Evolutionary conservation across 2,888 invertebrate species (phyloP).

Genomic region (Drosophila flavopinicola): DNA sequence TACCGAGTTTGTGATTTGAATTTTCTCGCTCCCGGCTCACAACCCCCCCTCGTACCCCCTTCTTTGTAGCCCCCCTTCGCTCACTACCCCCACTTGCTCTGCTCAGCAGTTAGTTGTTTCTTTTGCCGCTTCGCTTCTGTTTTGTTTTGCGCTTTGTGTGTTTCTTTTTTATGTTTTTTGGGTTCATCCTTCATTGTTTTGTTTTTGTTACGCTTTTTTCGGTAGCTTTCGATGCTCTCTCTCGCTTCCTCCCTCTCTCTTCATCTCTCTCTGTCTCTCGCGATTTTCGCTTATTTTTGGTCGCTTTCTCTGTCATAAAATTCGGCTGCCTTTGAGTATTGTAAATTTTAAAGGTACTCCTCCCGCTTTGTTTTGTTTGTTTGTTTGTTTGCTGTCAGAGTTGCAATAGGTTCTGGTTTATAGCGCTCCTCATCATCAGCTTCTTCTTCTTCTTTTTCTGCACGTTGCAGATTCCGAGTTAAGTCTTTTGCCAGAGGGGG

Average conservation of each 20-base stretch:
- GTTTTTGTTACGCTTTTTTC: constrained; percentile 48
- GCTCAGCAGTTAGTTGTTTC: constrained; percentile 39
- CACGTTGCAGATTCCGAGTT: constrained; percentile 51
- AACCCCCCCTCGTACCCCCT: constrained; percentile 2
- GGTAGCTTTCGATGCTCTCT: constrained; percentile 31
- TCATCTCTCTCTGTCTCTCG: constrained; percentile 9
- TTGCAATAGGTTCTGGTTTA: constrained; percentile 47
- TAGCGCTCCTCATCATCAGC: no score
- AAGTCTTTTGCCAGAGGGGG: constrained; percentile 25
- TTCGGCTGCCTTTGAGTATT: constrained; percentile 58
- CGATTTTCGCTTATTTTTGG: constrained; percentile 53
- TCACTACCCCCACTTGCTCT: neutral
- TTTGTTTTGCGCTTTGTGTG: constrained; percentile 34
- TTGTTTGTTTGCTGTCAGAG: constrained; percentile 13
- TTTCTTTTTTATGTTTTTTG: constrained; percentile 30
- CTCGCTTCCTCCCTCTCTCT: no score
- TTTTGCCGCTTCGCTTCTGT: constrained; percentile 37
- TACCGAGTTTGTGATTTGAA: constrained; percentile 80
- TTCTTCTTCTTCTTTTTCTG: no score
- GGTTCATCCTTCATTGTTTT: constrained; percentile 66
- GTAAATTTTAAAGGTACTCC: constrained; percentile 57
- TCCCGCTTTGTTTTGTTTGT: constrained; percentile 14
- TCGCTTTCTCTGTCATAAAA: constrained; percentile 68
- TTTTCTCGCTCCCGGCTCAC: constrained; percentile 49
- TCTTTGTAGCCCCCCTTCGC: neutral